Evolutionary conservation across 2,888 invertebrate species (phyloP).

Genomic region (Platycheirus albimanus): DNA sequence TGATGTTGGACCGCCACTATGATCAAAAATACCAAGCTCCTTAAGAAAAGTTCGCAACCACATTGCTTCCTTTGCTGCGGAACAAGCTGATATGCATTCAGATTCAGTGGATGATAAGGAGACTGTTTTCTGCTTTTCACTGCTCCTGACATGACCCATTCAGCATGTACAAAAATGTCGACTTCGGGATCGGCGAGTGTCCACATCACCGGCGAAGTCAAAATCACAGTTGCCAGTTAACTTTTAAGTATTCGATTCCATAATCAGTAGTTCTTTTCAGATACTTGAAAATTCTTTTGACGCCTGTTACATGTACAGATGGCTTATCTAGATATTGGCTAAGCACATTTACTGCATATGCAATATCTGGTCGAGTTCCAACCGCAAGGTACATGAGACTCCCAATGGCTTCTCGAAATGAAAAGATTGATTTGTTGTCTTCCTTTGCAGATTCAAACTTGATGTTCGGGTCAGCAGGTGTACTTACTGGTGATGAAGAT

Average conservation of each 20-base stretch:
- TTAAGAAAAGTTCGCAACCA: background rate
- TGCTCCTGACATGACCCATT: conserved; percentile 15
- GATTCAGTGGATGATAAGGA: conserved; percentile 19
- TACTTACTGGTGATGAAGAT: conserved; percentile 29
- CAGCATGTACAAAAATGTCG: background rate
- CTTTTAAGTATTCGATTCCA: background rate
- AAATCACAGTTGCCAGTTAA: conserved; percentile 7
- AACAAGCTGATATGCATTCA: background rate
- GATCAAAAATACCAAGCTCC: background rate
- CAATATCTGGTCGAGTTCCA: no score
- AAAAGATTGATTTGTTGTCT: background rate
- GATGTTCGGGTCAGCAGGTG: conserved; percentile 30
- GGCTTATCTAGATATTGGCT: background rate
- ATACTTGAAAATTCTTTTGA: conserved; percentile 22
- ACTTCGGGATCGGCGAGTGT: conserved; percentile 8
- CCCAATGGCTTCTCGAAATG: conserved; percentile 19
- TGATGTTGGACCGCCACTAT: background rate
- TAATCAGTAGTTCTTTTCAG: background rate
- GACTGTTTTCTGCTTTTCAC: conserved; percentile 30
- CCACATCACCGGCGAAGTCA: conserved; percentile 24
- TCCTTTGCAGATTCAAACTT: conserved; percentile 26
- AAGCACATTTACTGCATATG: background rate
- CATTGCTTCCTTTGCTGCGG: conserved; percentile 1
- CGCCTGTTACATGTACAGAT: conserved; percentile 3
- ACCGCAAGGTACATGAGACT: conserved; percentile 1